A percentile compares a stretch with the other conserved stretches of the same genome.
Evolutionary conservation across 2,113 vertebrate species (phyloP).

Genomic region (Plestiodon gilberti): DNA sequence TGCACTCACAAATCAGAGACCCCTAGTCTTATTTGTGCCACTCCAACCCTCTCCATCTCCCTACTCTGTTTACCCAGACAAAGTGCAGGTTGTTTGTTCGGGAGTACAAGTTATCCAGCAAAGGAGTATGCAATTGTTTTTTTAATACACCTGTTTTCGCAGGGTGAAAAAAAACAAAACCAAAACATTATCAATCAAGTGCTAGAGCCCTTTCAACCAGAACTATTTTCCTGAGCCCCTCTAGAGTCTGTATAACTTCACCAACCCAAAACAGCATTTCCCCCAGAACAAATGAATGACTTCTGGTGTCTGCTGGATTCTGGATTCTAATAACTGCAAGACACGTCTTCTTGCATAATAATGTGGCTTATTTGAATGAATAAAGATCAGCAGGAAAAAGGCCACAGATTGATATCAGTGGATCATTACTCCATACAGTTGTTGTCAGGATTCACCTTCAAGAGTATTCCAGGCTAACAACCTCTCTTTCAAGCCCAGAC

Average conservation of each 20-base stretch:
- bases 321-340: not conserved
- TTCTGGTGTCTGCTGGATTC: not conserved
- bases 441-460: not conserved
- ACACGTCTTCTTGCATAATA: not conserved
- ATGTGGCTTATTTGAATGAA: not conserved
- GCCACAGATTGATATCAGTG: not conserved
- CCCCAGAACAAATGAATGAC: not conserved
- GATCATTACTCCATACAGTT: not conserved
- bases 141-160: not conserved
- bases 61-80: not conserved
- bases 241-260: not conserved
- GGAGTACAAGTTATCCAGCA: not conserved
- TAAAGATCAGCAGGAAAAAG: not conserved
- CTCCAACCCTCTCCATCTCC: not conserved
- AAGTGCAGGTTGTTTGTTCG: not conserved
- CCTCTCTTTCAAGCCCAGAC: not conserved
- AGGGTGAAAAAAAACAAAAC: not conserved
- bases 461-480: not conserved
- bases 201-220: not conserved
- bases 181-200: not conserved
- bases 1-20: not conserved
- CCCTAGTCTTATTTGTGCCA: not conserved
- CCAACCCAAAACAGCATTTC: not conserved
- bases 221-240: conserved; percentile 24
- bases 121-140: not conserved